Evolutionary conservation across 2,888 invertebrate genomes (phyloP).

Genomic region (Falcaria lacertinaria): DNA sequence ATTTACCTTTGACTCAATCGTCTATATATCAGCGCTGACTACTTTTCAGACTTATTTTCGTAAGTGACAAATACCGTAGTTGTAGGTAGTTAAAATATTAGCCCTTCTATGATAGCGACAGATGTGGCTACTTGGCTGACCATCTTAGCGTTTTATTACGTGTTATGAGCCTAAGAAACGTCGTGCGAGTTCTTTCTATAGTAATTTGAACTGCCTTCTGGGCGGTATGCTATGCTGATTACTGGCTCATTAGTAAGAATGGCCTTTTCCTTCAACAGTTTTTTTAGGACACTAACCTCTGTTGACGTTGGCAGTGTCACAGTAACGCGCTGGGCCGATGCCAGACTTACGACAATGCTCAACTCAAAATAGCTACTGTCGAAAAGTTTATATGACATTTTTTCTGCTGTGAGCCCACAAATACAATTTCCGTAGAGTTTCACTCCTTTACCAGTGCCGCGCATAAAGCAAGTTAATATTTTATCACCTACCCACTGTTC

Average conservation of each 20-base stretch:
- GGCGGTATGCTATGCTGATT: background rate
- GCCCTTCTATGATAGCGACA: too few relatives aligned
- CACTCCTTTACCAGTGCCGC: conserved; percentile 8
- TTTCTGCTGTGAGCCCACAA: conserved; percentile 37
- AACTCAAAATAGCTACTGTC: conserved; percentile 59
- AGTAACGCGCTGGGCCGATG: conserved; percentile 55
- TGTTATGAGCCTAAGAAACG: too few relatives aligned
- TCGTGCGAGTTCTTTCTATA: too few relatives aligned
- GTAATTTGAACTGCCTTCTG: too few relatives aligned
- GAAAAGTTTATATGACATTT: conserved; percentile 56
- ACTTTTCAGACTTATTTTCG: too few relatives aligned
- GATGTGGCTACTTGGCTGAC: too few relatives aligned
- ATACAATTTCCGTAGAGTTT: conserved; percentile 20
- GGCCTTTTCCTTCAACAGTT: conserved; percentile 48
- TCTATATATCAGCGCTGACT: too few relatives aligned
- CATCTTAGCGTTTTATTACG: too few relatives aligned
- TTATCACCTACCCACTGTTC: background rate
- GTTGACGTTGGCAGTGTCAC: conserved; percentile 74
- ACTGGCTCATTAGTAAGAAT: conserved; percentile 33
- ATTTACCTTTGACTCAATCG: too few relatives aligned
- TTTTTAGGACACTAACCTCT: conserved; percentile 72
- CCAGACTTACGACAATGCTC: conserved; percentile 72
- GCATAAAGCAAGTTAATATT: background rate
- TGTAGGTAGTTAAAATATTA: too few relatives aligned
- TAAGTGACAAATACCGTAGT: too few relatives aligned